phyloP scores from a whole-genome alignment of 2,888 invertebrate species.

The Flexamia atlantica region DNA sequence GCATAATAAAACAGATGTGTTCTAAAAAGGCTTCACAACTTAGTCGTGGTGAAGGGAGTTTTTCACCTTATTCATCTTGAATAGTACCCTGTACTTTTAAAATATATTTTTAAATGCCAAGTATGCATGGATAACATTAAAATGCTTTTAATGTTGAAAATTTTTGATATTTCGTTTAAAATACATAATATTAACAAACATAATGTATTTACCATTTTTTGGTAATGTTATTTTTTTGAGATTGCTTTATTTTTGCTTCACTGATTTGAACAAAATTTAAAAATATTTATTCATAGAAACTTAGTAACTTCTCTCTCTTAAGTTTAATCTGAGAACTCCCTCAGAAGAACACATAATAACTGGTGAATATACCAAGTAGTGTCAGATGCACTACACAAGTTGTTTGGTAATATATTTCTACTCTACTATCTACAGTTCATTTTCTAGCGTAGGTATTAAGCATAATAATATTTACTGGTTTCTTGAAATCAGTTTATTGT shows the following conservation, averaged over 20 bases:
- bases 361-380: constrained; percentile 21
- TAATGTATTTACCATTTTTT: too few species aligned
- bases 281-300: neutral
- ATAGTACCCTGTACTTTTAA: too few species aligned
- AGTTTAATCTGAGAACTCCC: constrained; percentile 15
- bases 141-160: too few species aligned
- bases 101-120: too few species aligned
- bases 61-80: neutral
- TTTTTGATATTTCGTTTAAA: too few species aligned
- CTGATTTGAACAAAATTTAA: too few species aligned
- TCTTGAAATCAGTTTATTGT: constrained; percentile 50
- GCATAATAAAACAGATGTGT: neutral
- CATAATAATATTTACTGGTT: constrained; percentile 48
- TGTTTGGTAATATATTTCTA: constrained; percentile 39
- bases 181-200: too few species aligned
- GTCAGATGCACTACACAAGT: constrained; percentile 12
- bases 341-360: constrained; percentile 4
- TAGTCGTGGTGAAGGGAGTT: neutral
- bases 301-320: too few species aligned
- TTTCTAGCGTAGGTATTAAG: constrained; percentile 40
- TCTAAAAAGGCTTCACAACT: neutral
- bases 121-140: too few species aligned
- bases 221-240: too few species aligned
- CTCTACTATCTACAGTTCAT: constrained; percentile 39
- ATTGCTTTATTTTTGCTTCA: too few species aligned